Evolutionary conservation across 2,888 invertebrate species (phyloP).

Genomic region (Drosophila acutilabella): DNA sequence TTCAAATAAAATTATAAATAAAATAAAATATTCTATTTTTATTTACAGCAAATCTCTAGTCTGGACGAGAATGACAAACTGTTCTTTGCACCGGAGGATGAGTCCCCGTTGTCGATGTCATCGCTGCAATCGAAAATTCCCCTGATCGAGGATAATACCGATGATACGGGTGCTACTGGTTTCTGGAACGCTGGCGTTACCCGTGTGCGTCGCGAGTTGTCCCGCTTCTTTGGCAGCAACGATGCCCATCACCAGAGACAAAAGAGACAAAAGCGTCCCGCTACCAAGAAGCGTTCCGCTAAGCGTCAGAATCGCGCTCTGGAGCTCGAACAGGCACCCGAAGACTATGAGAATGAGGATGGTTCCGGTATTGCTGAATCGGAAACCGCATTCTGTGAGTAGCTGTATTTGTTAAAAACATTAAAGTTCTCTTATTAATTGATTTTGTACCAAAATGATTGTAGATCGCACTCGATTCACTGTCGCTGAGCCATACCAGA

Average conservation of each 20-base stretch:
- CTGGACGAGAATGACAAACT: conserved; percentile 59
- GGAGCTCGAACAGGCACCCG: conserved; percentile 58
- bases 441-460: not conserved
- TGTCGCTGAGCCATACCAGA: conserved; percentile 74
- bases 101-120: conserved; percentile 49
- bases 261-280: conserved; percentile 28
- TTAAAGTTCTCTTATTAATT: not conserved
- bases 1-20: no score
- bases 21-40: not conserved
- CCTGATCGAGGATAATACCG: conserved; percentile 40
- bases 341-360: conserved; percentile 54
- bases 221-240: conserved; percentile 72
- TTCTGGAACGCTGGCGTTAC: conserved; percentile 70
- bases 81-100: conserved; percentile 75
- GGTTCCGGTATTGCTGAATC: conserved; percentile 67
- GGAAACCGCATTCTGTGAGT: conserved; percentile 66
- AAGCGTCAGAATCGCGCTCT: conserved; percentile 27
- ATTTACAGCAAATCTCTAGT: conserved; percentile 66
- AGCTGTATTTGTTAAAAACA: no score
- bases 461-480: conserved; percentile 78
- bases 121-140: conserved; percentile 27
- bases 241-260: conserved; percentile 27
- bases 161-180: conserved; percentile 69
- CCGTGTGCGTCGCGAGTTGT: conserved; percentile 81
- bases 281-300: not conserved